Conservation (phyloP, 2,797 vertebrate species). For the Rhinoraja longicauda region DNA sequence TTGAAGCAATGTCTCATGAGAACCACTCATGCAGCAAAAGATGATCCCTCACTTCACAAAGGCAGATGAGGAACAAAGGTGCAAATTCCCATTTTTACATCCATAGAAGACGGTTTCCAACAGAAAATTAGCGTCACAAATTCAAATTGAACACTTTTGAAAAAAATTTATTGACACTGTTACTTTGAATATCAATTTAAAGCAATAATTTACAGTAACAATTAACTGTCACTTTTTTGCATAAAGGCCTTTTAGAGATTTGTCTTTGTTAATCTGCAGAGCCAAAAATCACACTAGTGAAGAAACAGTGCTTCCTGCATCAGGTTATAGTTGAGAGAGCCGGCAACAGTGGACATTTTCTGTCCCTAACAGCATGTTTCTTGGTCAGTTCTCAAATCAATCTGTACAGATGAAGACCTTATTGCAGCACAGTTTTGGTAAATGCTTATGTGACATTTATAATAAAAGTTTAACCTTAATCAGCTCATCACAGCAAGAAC, state of each 20-base stretch:
- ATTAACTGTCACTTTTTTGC: not conserved
- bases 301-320: not conserved
- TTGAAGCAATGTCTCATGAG: not conserved
- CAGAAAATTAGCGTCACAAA: not conserved
- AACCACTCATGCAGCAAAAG: not conserved
- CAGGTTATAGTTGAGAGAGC: not conserved
- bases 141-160: not conserved
- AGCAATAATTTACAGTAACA: too few relatives aligned
- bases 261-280: not conserved
- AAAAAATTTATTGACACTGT: not conserved
- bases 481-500: not conserved
- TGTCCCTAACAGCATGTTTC: not conserved
- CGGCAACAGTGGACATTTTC: not conserved
- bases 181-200: not conserved
- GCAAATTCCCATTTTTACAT: slow-evolving; percentile 14
- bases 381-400: not conserved
- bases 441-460: not conserved
- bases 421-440: too few relatives aligned
- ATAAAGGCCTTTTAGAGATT: not conserved
- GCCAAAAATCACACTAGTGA: not conserved
- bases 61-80: not conserved
- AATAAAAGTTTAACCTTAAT: not conserved
- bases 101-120: too few relatives aligned
- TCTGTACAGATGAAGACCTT: not conserved
- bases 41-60: not conserved